These are phyloP conservation scores for Mycalesis mineus DNA, from an alignment of 2,888 invertebrate species.

Conservation along the genomic window DNA sequence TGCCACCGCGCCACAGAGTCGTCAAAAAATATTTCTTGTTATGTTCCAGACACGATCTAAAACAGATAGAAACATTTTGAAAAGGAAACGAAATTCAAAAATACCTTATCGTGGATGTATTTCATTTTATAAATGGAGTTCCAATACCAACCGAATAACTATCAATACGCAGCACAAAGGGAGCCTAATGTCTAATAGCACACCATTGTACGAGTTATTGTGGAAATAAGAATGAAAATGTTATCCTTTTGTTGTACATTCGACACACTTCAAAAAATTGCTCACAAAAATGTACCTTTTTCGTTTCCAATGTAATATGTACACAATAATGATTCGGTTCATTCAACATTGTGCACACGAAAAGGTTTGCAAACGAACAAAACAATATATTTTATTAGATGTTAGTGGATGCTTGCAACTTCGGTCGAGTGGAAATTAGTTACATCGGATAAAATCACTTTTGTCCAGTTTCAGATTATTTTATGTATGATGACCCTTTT, in stretches of 20 bases:
- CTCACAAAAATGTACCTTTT: neutral
- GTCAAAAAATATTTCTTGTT: too few relatives aligned
- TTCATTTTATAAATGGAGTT: conserved; percentile 5
- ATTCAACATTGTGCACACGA: neutral
- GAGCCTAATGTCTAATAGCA: conserved; percentile 15
- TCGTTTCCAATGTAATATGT: neutral
- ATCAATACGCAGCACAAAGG: conserved; percentile 16
- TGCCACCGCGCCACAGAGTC: too few relatives aligned
- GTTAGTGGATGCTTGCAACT: too few relatives aligned
- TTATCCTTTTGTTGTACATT: conserved; percentile 12
- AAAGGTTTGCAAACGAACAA: neutral
- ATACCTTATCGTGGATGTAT: neutral
- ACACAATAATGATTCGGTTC: neutral
- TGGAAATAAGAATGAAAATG: conserved; percentile 11
- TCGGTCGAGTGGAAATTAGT: too few relatives aligned
- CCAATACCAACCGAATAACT: conserved; percentile 15
- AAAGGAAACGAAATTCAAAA: too few relatives aligned
- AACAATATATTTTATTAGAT: neutral
- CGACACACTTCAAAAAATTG: neutral
- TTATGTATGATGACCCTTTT: too few relatives aligned
- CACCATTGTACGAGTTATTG: conserved; percentile 16
- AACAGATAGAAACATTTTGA: too few relatives aligned
- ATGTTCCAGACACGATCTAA: too few relatives aligned
- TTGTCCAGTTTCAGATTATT: too few relatives aligned
- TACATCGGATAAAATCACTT: too few relatives aligned